phyloP scores from a whole-genome alignment of 2,113 vertebrate species.

The Apistogramma diplotaenia region DNA sequence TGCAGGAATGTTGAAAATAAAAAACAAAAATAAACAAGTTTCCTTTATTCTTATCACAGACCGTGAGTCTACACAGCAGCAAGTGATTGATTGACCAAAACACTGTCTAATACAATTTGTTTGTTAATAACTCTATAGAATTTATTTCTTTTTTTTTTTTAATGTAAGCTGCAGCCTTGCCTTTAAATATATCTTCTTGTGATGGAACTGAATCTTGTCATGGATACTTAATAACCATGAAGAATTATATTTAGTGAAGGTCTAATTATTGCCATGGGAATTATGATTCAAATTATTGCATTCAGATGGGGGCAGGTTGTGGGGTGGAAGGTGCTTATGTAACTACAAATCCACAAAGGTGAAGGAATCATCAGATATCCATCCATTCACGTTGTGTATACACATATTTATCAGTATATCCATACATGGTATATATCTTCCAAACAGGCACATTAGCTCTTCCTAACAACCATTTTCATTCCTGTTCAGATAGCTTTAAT shows the following conservation, averaged over 20 bases:
- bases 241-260: not conserved
- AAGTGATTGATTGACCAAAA: not conserved
- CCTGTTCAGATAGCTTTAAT: not conserved
- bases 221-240: not conserved
- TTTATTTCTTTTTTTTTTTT: not conserved
- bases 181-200: not conserved
- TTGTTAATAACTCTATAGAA: not conserved
- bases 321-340: not conserved
- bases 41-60: not conserved
- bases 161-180: not conserved
- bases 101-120: not conserved
- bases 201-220: not conserved
- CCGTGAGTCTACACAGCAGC: not conserved
- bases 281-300: not conserved
- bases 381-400: not conserved
- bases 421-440: not conserved
- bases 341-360: not conserved
- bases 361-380: not conserved
- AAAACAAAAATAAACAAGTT: not conserved
- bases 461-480: constrained; percentile 12
- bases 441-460: not conserved
- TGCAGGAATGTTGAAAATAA: not conserved
- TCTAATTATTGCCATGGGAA: not conserved
- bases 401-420: not conserved
- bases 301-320: not conserved